phyloP scores from a whole-genome alignment of 2,888 invertebrate species.

The Drosophila mayaguana region DNA sequence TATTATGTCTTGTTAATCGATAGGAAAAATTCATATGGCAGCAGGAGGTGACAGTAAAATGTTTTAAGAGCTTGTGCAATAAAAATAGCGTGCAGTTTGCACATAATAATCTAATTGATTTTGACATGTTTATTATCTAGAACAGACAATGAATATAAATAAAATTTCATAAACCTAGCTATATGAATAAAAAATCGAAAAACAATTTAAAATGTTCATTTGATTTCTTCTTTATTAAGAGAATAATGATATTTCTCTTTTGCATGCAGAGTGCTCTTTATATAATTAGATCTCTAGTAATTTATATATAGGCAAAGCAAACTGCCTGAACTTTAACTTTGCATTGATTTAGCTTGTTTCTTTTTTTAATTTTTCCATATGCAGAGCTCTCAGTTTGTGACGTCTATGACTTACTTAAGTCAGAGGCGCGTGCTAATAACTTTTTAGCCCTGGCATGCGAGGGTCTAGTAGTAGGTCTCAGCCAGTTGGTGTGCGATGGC shows the following conservation, averaged over 20 bases:
- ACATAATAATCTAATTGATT: background rate
- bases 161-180: background rate
- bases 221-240: too few species aligned
- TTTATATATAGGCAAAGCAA: background rate
- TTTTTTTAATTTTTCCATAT: background rate
- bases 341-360: background rate
- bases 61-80: background rate
- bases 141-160: background rate
- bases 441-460: constrained; percentile 69
- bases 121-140: background rate
- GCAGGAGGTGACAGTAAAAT: background rate
- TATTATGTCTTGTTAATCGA: too few species aligned
- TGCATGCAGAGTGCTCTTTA: background rate
- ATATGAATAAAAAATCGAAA: background rate
- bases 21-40: background rate
- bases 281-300: background rate
- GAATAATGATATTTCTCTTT: too few species aligned
- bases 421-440: constrained; percentile 77
- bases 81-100: background rate
- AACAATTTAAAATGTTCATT: too few species aligned
- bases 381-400: constrained; percentile 8
- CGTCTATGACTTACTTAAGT: constrained; percentile 72
- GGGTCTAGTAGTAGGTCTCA: background rate
- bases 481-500: constrained; percentile 49
- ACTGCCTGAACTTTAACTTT: constrained; percentile 7